A percentile compares a stretch with the other conserved stretches of the same genome.
These are phyloP conservation scores for Neostethus bicornis DNA, from an alignment of 2,797 vertebrate genomes.

Conservation along the genomic window DNA sequence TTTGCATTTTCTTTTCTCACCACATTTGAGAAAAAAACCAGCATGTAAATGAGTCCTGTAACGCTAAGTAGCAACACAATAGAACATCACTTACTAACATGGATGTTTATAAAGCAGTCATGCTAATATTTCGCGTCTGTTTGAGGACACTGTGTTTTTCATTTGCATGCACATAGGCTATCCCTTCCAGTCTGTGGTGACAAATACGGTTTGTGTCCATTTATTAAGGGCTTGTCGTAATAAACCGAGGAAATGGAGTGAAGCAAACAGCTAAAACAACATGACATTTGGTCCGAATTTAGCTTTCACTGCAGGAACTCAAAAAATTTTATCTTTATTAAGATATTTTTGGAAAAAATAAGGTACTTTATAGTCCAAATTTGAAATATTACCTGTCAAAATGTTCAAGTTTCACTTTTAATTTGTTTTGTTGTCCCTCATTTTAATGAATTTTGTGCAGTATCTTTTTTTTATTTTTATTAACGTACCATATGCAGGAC, in stretches of 20 bases:
- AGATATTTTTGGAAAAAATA: too few relatives aligned
- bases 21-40: constrained; percentile 4
- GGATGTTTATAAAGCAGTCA: constrained; percentile 9
- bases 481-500: too few relatives aligned
- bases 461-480: too few relatives aligned
- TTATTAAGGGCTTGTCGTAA: constrained; percentile 23
- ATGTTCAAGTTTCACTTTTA: too few relatives aligned
- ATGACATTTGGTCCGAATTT: constrained; percentile 9
- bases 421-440: too few relatives aligned
- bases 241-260: constrained; percentile 3
- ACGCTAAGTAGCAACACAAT: constrained; percentile 9
- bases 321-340: too few relatives aligned
- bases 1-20: constrained; percentile 14
- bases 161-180: not conserved
- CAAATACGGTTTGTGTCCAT: constrained; percentile 14
- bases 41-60: constrained; percentile 17
- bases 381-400: too few relatives aligned
- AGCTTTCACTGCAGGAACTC: too few relatives aligned
- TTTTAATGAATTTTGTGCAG: too few relatives aligned
- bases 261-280: constrained; percentile 14
- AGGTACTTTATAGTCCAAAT: too few relatives aligned
- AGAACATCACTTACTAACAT: constrained; percentile 1
- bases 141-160: constrained; percentile 13
- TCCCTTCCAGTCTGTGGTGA: constrained; percentile 3
- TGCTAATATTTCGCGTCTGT: not conserved